These are phyloP conservation scores for Pseudorhiza aurosa DNA, from an alignment of 30 jellyfish, hydroid and myxozoan species.

Conservation along the genomic window DNA sequence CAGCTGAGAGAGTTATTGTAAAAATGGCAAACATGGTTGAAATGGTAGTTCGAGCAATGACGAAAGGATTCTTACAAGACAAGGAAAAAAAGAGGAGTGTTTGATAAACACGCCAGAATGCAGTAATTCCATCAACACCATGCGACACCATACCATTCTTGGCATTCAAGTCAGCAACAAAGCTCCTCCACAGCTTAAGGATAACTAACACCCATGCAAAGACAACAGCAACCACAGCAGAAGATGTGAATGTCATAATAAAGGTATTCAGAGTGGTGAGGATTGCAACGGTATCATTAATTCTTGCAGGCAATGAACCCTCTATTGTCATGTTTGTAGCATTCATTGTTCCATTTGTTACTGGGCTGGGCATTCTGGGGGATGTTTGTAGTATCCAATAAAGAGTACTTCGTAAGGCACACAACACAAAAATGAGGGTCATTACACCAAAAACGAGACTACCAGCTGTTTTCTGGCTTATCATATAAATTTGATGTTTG, in stretches of 20 bases:
- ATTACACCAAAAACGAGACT: background rate
- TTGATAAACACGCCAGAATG: constrained; percentile 72
- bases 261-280: constrained; percentile 36
- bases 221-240: constrained; percentile 17
- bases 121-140: constrained; percentile 54
- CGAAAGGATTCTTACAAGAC: constrained; percentile 28
- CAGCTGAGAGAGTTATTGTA: constrained; percentile 6
- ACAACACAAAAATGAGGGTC: background rate
- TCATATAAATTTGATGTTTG: background rate
- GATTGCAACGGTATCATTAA: constrained; percentile 4
- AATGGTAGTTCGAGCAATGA: constrained; percentile 2
- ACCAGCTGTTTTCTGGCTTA: background rate
- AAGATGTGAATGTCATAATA: constrained; percentile 21
- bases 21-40: background rate
- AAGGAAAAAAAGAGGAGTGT: constrained; percentile 16
- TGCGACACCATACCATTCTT: background rate
- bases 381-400: constrained; percentile 14
- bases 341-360: background rate
- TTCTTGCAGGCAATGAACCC: background rate
- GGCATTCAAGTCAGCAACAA: background rate
- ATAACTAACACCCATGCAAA: constrained; percentile 18
- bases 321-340: background rate
- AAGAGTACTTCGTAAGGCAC: constrained; percentile 10
- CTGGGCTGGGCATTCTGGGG: background rate
- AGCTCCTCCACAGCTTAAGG: constrained; percentile 43